Evolutionary conservation across 2,888 invertebrate species (phyloP), one percentile per base, ranked within the genome.

Genomic region (Drosophila paramelanica): DNA sequence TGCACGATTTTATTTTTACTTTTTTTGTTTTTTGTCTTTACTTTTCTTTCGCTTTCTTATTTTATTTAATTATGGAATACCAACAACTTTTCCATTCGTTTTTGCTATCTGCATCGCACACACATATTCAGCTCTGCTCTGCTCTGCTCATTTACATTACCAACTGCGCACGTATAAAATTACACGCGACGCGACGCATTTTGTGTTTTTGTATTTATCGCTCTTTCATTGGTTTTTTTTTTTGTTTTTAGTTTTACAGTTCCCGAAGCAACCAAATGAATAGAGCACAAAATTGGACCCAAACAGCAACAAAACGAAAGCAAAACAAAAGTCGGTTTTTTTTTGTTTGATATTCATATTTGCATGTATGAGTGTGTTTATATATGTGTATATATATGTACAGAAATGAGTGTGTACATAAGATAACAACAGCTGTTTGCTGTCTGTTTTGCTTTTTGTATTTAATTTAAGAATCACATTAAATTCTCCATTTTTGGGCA

Each of bases 81-180:
- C 47, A 53, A 65, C 50, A 68, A 61, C 67, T 42, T 42, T 68
- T 66, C 49, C 60, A 59, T 64, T 68, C 36, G 49, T 25, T 64
- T 67, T 55, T 17, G 43, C 67, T 55, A 42, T 57, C 64, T 56
- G 50, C 59, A 56, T 39, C 41, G 33, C 53, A 46, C 47, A 38
- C 27, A 20, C 25, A 23, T 49, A 17, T 17, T 17, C 17, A 17
- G 17, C 17, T 36, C 43, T 55, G 43, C 46, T 56, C 39, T 50
- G 62, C 39, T 47, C 66, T 55, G 55, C 68, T 73, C 72, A 79
- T 83, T 83, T 83, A 83, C 81, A 82, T 82, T 81, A 71, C 55
- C 72, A 77, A 82, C 81, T 82, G 81, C 85, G 81, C 82, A 82
- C 82, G 74, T 74, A 66, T 72, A 70, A 65, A 66, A 60, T 78